Percentiles rank a stretch among this genome's conserved stretches.
These are phyloP conservation scores for Ailurus styani DNA, from an alignment of 2,113 vertebrate species.

Conservation along the genomic window DNA sequence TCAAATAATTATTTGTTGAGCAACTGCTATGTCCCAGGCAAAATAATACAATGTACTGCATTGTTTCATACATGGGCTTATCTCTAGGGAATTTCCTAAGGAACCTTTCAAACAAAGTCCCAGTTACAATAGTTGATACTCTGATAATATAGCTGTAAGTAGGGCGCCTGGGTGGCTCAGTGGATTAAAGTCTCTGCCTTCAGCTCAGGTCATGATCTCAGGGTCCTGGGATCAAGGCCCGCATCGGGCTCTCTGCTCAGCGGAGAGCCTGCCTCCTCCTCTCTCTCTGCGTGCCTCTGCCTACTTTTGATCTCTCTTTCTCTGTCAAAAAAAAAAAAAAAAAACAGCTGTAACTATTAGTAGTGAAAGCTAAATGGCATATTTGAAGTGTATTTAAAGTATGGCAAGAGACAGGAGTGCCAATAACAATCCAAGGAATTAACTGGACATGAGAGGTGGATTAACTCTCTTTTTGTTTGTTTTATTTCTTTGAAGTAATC, in stretches of 20 bases:
- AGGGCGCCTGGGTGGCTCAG: too few species aligned
- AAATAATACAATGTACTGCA: background rate
- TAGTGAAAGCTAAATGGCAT: background rate
- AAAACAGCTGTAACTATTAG: background rate
- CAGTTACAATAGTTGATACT: background rate
- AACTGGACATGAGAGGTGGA: background rate
- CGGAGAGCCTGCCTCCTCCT: too few species aligned
- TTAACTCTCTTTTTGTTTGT: background rate
- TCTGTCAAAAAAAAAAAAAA: too few species aligned
- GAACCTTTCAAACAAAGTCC: background rate
- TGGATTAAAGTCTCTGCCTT: too few species aligned
- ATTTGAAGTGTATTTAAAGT: background rate
- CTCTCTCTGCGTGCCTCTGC: too few species aligned
- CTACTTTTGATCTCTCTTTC: too few species aligned
- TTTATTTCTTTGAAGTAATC: background rate
- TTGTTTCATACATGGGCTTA: background rate
- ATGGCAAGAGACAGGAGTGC: background rate
- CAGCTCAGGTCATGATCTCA: too few species aligned
- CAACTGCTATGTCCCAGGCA: background rate
- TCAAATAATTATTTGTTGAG: slow-evolving; percentile 19
- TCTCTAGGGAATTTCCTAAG: background rate
- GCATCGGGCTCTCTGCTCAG: too few species aligned
- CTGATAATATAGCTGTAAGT: background rate
- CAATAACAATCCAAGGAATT: background rate
- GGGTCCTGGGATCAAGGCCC: too few species aligned